Evolutionary conservation across 2,113 vertebrate genomes (phyloP), one percentile per base, ranked within the genome.

Genomic region (Salvelinus namaycush): DNA sequence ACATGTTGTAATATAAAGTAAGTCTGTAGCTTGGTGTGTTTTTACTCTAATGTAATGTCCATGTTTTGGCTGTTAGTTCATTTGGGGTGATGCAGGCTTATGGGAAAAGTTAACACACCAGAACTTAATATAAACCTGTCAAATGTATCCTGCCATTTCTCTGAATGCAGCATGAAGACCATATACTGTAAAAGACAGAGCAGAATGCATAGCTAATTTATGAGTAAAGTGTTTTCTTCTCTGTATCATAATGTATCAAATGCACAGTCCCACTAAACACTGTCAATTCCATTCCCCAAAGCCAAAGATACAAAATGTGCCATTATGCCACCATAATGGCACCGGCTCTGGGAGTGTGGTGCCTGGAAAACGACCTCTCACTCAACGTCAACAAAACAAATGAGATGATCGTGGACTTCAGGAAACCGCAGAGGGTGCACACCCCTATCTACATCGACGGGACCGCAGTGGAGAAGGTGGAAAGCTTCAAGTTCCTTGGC

Each of bases 51-150:
- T 24, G 44, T 70, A 14, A 70, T 34, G 12, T 20, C 13, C 7
- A 68, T 44, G 5, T 75, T 70, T 57, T 84, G 51, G 51, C n/a
- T 70, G 78, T 87, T 70, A 80, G 73, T 87, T 80, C 79, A 82
- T 78, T 82, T 81, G n/a, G 68, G 12, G 57, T 13, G 59, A 16
- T 44, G 31, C 12, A 64, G 72, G 70, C 68, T 70, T 20, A 49
- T 0, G 14, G 71, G n/a, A 83, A 16, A 16, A 68, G 31, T 68
- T 68, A 78, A 76, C 20, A 79, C 85, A 74, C 76, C 72, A 60
- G 81, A 81, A 89, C 82, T 84, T 67, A 89, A 89, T 81, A 79
- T 65, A 85, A 90, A 87, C 79, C 48, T 73, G 69, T 11, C 14
- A 64, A 49, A 67, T 22, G 54, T 39, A 22, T 39, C 4, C 4